Evolutionary conservation across 1,140 invertebrate species (phyloP).

Genomic region (Drosophila tristis): DNA sequence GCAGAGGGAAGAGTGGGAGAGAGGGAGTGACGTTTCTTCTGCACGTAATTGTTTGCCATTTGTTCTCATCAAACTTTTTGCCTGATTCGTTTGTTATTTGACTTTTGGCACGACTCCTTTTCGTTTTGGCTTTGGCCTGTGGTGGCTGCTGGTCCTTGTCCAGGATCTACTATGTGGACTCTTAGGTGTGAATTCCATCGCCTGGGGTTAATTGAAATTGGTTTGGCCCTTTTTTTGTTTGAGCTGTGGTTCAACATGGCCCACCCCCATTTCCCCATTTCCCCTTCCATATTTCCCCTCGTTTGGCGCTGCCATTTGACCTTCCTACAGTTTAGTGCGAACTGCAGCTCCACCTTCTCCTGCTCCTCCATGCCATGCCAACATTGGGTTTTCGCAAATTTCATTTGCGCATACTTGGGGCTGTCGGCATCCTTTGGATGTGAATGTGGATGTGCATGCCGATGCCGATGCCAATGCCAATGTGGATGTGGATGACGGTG

Average conservation of each 20-base stretch:
- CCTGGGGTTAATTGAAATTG: slow-evolving; percentile 37
- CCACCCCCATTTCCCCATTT: not conserved
- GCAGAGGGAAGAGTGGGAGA: not conserved
- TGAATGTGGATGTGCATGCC: slow-evolving; percentile 16
- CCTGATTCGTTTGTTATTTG: slow-evolving; percentile 51
- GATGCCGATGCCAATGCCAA: slow-evolving; percentile 20
- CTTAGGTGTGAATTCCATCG: slow-evolving; percentile 19
- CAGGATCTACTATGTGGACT: not conserved
- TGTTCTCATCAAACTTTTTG: slow-evolving; percentile 61
- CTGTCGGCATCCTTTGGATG: too few species aligned
- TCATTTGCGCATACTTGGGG: slow-evolving; percentile 58
- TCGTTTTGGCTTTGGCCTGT: not conserved
- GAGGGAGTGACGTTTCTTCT: not conserved
- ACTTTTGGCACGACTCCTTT: slow-evolving; percentile 37
- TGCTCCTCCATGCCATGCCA: not conserved
- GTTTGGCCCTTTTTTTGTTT: slow-evolving; percentile 4
- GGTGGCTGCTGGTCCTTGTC: not conserved
- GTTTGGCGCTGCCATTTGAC: slow-evolving; percentile 1
- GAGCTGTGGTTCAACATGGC: not conserved
- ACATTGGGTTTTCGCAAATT: slow-evolving; percentile 33
- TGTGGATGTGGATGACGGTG: slow-evolving; percentile 26
- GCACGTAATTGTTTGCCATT: slow-evolving; percentile 67
- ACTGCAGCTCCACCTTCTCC: not conserved
- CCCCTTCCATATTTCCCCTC: not conserved
- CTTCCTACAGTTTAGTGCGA: slow-evolving; percentile 5